phyloP scores from a whole-genome alignment of 1,140 invertebrate species.

The Acromyrmex charruanus region DNA sequence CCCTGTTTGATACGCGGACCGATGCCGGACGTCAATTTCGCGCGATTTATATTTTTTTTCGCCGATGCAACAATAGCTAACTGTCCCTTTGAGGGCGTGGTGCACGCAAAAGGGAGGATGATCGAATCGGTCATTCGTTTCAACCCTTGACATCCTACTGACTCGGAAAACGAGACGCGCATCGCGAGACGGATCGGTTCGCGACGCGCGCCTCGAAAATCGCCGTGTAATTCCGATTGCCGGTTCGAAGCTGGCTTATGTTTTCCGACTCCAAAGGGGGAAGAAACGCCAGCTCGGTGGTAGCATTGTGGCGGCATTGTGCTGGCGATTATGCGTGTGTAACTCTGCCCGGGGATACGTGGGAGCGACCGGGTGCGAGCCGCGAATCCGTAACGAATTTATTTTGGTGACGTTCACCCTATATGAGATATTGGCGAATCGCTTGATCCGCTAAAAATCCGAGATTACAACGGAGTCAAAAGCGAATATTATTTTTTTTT shows the following conservation, averaged over 20 bases:
- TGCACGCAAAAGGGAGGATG: constrained; percentile 11
- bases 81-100: constrained; percentile 48
- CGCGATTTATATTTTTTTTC: constrained; percentile 37
- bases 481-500: background rate
- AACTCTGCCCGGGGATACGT: constrained; percentile 27
- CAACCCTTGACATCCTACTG: constrained; percentile 43
- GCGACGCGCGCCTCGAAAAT: constrained; percentile 64
- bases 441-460: constrained; percentile 32
- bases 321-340: constrained; percentile 38
- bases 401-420: constrained; percentile 12
- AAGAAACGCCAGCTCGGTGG: constrained; percentile 31
- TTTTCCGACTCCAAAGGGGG: constrained; percentile 37
- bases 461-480: constrained; percentile 45
- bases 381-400: constrained; percentile 66
- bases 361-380: constrained; percentile 51
- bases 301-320: constrained; percentile 55
- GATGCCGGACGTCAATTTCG: constrained; percentile 38
- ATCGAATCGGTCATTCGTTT: constrained; percentile 44
- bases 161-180: constrained; percentile 49
- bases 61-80: constrained; percentile 44
- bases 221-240: constrained; percentile 74
- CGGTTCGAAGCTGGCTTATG: constrained; percentile 33
- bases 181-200: constrained; percentile 40
- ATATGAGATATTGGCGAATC: constrained; percentile 35
- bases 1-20: constrained; percentile 9